A percentile compares a stretch with the other conserved stretches of the same genome.
These are phyloP conservation scores for Aramus guarauna DNA, from an alignment of 2,113 vertebrate genomes.

Conservation along the genomic window DNA sequence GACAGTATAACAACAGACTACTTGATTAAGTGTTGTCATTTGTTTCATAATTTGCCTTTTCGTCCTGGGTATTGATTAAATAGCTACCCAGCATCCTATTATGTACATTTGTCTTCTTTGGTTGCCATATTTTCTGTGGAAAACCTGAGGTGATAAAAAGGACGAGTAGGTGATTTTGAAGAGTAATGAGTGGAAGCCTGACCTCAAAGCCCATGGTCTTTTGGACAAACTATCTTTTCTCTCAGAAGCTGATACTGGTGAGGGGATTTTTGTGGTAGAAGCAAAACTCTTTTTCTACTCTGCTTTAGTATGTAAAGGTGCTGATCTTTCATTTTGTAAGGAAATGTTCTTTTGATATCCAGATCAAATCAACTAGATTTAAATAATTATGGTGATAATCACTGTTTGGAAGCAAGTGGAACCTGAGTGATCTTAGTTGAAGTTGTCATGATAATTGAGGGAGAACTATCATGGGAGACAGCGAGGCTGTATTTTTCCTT, in stretches of 20 bases:
- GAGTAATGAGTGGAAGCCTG: neutral
- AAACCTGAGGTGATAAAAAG: neutral
- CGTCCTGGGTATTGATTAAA: neutral
- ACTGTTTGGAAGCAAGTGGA: neutral
- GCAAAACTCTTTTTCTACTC: neutral
- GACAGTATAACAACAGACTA: neutral
- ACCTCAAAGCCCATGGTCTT: neutral
- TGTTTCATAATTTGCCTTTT: neutral
- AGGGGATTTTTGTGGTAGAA: neutral
- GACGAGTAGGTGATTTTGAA: neutral
- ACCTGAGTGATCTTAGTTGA: neutral
- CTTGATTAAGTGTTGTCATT: neutral
- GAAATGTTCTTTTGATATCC: neutral
- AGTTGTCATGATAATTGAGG: neutral
- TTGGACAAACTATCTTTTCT: neutral
- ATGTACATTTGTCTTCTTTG: neutral
- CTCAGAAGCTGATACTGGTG: neutral
- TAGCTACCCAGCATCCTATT: neutral
- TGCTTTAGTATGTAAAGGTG: neutral
- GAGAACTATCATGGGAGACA: neutral
- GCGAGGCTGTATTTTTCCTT: neutral
- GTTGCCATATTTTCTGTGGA: neutral
- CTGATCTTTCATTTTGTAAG: neutral
- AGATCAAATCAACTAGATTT: neutral
- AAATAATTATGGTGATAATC: neutral